Percentiles rank a stretch among this genome's conserved stretches.
These are phyloP conservation scores for Drosophila nebulosa DNA, from an alignment of 1,140 invertebrate genomes.

Conservation along the genomic window DNA sequence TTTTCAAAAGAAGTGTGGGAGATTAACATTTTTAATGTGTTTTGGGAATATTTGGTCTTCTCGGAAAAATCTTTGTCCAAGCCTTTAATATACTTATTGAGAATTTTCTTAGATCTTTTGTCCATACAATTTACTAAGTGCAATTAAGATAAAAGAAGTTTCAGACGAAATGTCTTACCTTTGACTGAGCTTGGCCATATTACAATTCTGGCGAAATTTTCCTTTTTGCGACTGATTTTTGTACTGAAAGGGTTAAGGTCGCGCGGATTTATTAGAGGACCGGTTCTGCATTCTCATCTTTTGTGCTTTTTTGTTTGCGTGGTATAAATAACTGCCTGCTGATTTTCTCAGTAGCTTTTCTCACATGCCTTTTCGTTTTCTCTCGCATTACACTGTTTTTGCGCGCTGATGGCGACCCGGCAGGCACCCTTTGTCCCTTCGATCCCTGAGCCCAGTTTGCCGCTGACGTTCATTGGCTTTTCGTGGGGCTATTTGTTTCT, in stretches of 20 bases:
- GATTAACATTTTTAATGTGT: neutral
- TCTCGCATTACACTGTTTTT: neutral
- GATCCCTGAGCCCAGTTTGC: neutral
- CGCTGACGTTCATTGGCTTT: conserved; percentile 69
- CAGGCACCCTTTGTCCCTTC: neutral
- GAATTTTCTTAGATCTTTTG: neutral
- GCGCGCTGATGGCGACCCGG: neutral
- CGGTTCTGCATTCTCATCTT: neutral
- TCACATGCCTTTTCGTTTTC: conserved; percentile 35
- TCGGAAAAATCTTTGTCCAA: too few relatives aligned
- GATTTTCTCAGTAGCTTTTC: conserved; percentile 37
- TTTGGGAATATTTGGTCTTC: too few relatives aligned
- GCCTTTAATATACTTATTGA: too few relatives aligned
- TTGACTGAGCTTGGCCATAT: neutral
- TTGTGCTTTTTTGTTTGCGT: conserved; percentile 3
- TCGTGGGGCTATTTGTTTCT: conserved; percentile 60
- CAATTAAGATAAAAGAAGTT: conserved; percentile 10
- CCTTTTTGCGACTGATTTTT: conserved; percentile 1
- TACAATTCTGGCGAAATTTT: conserved; percentile 28
- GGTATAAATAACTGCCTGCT: conserved; percentile 39
- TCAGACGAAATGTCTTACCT: conserved; percentile 26
- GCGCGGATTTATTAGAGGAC: conserved; percentile 24
- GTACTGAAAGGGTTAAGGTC: conserved; percentile 34
- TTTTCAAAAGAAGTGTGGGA: too few relatives aligned
- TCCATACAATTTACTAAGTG: conserved; percentile 12